Percentiles rank a stretch among this genome's conserved stretches.
Conservation (phyloP, 1,140 invertebrate species). For the Cecropterus lyciades region DNA sequence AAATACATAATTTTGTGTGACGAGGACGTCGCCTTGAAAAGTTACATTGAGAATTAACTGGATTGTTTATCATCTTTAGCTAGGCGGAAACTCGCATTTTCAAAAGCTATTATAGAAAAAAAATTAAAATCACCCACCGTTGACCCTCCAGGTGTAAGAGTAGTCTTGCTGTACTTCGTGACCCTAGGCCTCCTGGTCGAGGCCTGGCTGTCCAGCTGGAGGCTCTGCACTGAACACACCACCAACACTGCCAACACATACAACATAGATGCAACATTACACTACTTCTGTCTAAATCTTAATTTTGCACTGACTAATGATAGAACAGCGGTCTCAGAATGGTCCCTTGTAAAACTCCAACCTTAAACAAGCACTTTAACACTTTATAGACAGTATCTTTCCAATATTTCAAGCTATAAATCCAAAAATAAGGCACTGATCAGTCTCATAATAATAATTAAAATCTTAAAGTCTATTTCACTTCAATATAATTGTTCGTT, state of each 20-base stretch:
- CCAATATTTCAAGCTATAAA: too few species aligned
- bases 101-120: too few species aligned
- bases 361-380: not conserved
- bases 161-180: slow-evolving; percentile 85
- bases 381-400: too few species aligned
- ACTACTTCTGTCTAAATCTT: slow-evolving; percentile 3
- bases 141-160: slow-evolving; percentile 76
- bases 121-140: slow-evolving; percentile 81
- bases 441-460: too few species aligned
- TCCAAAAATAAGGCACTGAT: too few species aligned
- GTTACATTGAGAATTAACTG: too few species aligned
- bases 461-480: too few species aligned
- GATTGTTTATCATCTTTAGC: too few species aligned
- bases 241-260: slow-evolving; percentile 72
- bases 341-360: not conserved
- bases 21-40: too few species aligned
- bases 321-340: not conserved
- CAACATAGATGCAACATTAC: slow-evolving; percentile 59
- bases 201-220: slow-evolving; percentile 83
- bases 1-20: too few species aligned
- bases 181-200: slow-evolving; percentile 85
- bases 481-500: too few species aligned
- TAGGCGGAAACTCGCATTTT: too few species aligned
- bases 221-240: slow-evolving; percentile 68
- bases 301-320: not conserved